These are phyloP conservation scores for Nymphicus hollandicus DNA, from an alignment of 2,113 vertebrate species.

Conservation along the genomic window DNA sequence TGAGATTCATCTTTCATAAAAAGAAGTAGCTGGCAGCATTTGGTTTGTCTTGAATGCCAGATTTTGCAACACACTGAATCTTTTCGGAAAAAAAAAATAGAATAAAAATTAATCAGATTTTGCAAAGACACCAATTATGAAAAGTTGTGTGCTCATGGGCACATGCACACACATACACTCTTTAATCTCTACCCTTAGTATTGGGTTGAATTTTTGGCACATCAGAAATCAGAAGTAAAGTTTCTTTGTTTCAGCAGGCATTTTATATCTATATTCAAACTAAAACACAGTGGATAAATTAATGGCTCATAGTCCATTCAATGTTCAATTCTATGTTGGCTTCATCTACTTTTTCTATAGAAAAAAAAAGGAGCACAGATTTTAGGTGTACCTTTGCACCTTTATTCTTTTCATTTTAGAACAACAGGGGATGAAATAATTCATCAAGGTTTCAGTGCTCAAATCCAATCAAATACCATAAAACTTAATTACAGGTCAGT, in stretches of 20 bases:
- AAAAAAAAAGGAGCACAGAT: background rate
- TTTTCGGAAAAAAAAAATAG: background rate
- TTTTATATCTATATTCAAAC: background rate
- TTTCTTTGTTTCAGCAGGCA: background rate
- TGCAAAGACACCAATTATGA: background rate
- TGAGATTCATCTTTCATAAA: background rate
- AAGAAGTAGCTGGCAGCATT: background rate
- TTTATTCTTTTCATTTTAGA: background rate
- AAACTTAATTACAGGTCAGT: background rate
- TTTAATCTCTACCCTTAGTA: background rate
- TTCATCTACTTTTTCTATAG: background rate
- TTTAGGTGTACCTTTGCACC: background rate
- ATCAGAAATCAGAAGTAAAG: background rate
- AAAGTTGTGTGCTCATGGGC: background rate
- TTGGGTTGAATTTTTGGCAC: background rate
- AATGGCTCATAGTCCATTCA: background rate
- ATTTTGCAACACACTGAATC: background rate
- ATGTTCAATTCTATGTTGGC: background rate
- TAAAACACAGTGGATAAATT: background rate
- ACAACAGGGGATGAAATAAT: background rate
- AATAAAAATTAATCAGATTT: background rate
- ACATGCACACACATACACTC: background rate
- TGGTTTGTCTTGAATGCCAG: background rate
- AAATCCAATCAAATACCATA: background rate
- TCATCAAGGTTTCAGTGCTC: background rate